These are phyloP conservation scores for Popillia japonica DNA, from an alignment of 1,140 invertebrate genomes.

Conservation along the genomic window DNA sequence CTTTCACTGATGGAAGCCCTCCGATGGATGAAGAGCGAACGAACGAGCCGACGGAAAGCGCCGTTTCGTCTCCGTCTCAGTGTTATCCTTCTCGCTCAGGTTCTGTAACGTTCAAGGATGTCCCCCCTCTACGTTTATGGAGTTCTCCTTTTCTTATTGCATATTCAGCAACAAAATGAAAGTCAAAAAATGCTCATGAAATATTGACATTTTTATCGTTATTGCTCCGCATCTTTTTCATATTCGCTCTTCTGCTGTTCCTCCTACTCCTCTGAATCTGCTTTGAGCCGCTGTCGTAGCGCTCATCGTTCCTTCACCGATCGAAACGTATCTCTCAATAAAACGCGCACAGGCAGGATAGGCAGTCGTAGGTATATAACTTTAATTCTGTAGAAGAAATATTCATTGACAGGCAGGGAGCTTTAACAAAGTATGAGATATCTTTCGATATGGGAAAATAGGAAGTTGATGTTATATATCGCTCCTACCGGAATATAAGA, in stretches of 20 bases:
- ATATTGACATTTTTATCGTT: slow-evolving; percentile 11
- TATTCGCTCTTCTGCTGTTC: background rate
- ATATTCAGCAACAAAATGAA: background rate
- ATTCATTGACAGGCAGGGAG: background rate
- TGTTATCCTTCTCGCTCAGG: background rate
- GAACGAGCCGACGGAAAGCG: no score
- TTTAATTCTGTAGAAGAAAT: background rate
- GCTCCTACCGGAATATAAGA: no score
- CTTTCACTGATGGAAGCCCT: background rate
- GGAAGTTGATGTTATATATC: no score
- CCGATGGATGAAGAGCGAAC: no score
- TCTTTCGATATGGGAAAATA: background rate
- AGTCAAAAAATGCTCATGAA: background rate
- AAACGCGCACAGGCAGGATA: background rate
- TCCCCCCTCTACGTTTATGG: background rate
- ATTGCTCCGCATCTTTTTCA: background rate
- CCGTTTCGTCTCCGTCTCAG: no score
- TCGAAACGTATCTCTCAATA: background rate
- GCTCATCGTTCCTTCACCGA: background rate
- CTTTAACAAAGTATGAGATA: background rate
- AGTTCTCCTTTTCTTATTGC: background rate
- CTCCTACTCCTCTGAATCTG: background rate
- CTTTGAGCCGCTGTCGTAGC: background rate
- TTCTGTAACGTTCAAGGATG: background rate
- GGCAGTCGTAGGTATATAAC: no score